Evolutionary conservation across 2,797 vertebrate species (phyloP), one percentile per base, ranked within the genome.

Genomic region (Pantherophis alleghaniensis): DNA sequence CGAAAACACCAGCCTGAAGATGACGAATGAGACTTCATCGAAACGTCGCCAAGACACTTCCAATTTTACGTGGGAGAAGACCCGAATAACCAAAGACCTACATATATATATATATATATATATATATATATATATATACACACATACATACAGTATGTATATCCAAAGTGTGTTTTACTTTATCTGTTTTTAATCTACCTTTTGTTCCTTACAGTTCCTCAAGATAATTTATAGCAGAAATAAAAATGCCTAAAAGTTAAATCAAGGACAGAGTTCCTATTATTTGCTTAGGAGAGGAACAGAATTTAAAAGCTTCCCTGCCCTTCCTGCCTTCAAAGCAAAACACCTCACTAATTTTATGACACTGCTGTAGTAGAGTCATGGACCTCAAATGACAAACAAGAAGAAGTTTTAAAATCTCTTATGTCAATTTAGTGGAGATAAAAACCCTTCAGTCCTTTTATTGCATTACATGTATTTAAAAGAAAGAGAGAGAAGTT

Each of bases 151-250:
- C 3, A 42, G 37, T 47, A 47, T 47, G 10, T 83, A 24, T 47
- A 83, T 24, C 20, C 42, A 47, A 47, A 83, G 79, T 32, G 9
- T 26, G 18, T 83, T 51, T 87, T 87, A 28, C 24, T 90, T 90
- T 87, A 90, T 90, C 79, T 87, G 87, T 87, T 61, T 90, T 63
- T 90, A 93, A 91, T 55, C 55, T 14, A 26, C 13, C 55, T 91
- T 69, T 91, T 60, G 9, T 16, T 59, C n/a, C 32, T 37, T 88
- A 16, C 22, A 91, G 47, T 14, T 55, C 56, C 22, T 28, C 86
- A 79, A 74, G 63, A 42, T 55, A 56, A 37, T 20, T 53, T 86
- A 86, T 32, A 93, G 79, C 87, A 91, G 83, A 57, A 56, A 89
- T 53, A 83, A 55, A 57, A 57, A 83, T 91, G 55, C 32, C 20